These are phyloP conservation scores for Brenthis ino DNA, from an alignment of 2,888 invertebrate species.

Conservation along the genomic window DNA sequence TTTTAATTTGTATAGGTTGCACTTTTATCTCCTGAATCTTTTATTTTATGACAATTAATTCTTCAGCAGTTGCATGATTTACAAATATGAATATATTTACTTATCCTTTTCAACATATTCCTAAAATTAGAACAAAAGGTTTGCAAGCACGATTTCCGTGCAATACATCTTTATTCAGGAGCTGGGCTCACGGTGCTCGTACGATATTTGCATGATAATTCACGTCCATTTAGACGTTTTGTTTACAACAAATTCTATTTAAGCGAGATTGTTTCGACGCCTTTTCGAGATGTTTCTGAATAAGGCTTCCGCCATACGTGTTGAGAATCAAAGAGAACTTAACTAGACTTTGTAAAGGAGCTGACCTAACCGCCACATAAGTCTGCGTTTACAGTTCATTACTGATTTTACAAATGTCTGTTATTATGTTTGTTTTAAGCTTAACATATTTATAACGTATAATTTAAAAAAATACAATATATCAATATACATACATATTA, in stretches of 20 bases:
- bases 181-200: constrained; percentile 22
- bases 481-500: too few relatives aligned
- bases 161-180: constrained; percentile 34
- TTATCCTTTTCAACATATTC: constrained; percentile 7
- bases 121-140: constrained; percentile 26
- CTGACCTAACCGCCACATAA: neutral
- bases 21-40: too few relatives aligned
- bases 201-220: constrained; percentile 43
- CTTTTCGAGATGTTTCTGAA: constrained; percentile 31
- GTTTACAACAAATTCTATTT: constrained; percentile 37
- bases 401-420: too few relatives aligned
- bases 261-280: constrained; percentile 34
- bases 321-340: neutral
- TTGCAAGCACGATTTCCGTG: constrained; percentile 29
- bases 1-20: too few relatives aligned
- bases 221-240: constrained; percentile 34
- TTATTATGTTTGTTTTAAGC: too few relatives aligned
- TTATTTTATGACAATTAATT: too few relatives aligned
- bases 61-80: neutral
- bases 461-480: too few relatives aligned
- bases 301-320: constrained; percentile 31
- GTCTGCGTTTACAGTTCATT: neutral
- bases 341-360: neutral
- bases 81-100: neutral
- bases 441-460: too few relatives aligned